A percentile compares a stretch with the other conserved stretches of the same genome.
Conservation (phyloP, 2,797 vertebrate species). For the Halcyon leucocephala region DNA sequence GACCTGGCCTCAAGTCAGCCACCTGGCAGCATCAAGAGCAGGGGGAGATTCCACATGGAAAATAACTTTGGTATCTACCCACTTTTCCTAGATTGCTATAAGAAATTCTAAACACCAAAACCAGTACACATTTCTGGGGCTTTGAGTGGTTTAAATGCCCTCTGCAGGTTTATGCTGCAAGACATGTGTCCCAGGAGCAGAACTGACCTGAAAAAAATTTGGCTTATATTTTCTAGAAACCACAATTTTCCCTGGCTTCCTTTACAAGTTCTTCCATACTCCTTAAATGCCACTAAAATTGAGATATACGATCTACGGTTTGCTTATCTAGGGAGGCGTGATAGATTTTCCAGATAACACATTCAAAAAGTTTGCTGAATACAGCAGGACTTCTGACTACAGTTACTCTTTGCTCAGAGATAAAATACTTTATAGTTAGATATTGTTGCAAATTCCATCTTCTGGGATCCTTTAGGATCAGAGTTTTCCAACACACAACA, state of each 20-base stretch:
- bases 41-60: not conserved
- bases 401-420: not conserved
- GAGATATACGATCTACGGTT: not conserved
- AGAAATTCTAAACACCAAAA: not conserved
- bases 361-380: not conserved
- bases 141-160: not conserved
- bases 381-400: not conserved
- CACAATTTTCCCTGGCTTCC: not conserved
- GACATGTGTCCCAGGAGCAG: not conserved
- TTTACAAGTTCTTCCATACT: not conserved
- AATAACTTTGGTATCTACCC: not conserved
- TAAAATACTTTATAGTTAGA: not conserved
- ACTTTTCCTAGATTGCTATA: not conserved
- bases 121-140: not conserved
- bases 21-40: not conserved
- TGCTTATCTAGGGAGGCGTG: not conserved
- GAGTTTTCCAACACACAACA: too few species aligned
- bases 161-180: not conserved
- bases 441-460: not conserved
- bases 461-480: not conserved
- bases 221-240: not conserved
- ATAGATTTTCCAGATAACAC: not conserved
- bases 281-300: not conserved
- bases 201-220: fast-evolving
- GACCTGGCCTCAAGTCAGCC: not conserved